Evolutionary conservation across 1,140 invertebrate genomes (phyloP).

Genomic region (Theocolax elegans): DNA sequence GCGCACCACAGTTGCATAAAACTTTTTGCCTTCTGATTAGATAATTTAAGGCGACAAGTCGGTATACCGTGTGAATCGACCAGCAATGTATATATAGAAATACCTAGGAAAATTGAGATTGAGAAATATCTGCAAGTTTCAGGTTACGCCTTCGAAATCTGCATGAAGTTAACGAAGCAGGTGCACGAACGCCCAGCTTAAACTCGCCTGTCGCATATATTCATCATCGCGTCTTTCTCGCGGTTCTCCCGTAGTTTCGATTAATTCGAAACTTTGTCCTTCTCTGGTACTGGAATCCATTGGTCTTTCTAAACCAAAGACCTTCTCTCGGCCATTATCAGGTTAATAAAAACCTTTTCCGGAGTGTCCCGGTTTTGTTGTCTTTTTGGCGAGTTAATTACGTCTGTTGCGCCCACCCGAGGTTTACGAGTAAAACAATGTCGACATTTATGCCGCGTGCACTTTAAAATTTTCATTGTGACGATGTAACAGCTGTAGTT

Average conservation of each 20-base stretch:
- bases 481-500: too few species aligned
- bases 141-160: conserved; percentile 13
- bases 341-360: conserved; percentile 10
- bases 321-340: background rate
- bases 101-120: conserved; percentile 28
- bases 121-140: conserved; percentile 19
- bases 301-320: too few species aligned
- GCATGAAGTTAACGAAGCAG: conserved; percentile 24
- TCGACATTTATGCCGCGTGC: conserved; percentile 3
- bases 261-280: conserved; percentile 10
- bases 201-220: conserved; percentile 7
- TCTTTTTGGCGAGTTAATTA: conserved; percentile 14
- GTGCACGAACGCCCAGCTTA: background rate
- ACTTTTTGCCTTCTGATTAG: too few species aligned
- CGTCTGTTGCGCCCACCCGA: background rate
- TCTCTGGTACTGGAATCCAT: too few species aligned
- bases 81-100: too few species aligned
- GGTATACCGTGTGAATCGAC: too few species aligned
- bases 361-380: background rate
- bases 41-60: too few species aligned
- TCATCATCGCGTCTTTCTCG: conserved; percentile 20
- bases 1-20: too few species aligned
- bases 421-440: conserved; percentile 8
- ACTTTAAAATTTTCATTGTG: conserved; percentile 16
- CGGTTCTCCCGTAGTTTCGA: too few species aligned